A percentile compares a stretch with the other conserved stretches of the same genome.
Conservation (phyloP, 1,140 invertebrate genomes). For the Penaeus japonicus region DNA sequence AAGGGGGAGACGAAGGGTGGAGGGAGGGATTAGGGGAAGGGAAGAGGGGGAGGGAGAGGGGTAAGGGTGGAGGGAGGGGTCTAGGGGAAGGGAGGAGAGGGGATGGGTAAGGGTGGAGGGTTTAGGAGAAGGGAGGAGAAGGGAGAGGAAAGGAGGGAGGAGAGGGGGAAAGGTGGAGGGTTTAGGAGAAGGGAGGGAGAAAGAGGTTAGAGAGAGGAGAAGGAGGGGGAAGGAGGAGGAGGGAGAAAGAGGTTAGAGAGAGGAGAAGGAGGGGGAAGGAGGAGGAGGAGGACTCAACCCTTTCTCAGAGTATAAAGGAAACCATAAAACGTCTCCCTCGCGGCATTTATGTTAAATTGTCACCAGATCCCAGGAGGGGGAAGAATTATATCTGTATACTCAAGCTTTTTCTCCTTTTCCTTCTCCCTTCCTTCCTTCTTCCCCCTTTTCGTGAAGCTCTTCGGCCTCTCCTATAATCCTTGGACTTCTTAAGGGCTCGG, state of each 20-base stretch:
- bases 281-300: not conserved
- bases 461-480: too few relatives aligned
- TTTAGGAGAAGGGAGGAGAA: too few relatives aligned
- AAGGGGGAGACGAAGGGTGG: not conserved
- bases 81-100: not conserved
- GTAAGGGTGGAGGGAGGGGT: not conserved
- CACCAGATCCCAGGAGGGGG: slow-evolving; percentile 18
- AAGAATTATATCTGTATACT: too few relatives aligned
- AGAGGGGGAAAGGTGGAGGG: not conserved
- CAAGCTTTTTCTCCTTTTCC: too few relatives aligned
- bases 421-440: too few relatives aligned
- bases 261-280: not conserved
- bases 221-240: not conserved
- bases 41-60: not conserved
- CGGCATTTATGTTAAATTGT: slow-evolving; percentile 37
- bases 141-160: not conserved
- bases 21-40: not conserved
- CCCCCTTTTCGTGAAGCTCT: too few relatives aligned
- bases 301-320: not conserved
- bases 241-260: not conserved
- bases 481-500: too few relatives aligned
- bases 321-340: slow-evolving; percentile 1
- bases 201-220: too few relatives aligned
- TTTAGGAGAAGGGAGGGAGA: not conserved
- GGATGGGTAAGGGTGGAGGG: not conserved